Base-by-base conservation (phyloP, 2,888 invertebrate genomes). In the Rhyacophila evoluta region DNA sequence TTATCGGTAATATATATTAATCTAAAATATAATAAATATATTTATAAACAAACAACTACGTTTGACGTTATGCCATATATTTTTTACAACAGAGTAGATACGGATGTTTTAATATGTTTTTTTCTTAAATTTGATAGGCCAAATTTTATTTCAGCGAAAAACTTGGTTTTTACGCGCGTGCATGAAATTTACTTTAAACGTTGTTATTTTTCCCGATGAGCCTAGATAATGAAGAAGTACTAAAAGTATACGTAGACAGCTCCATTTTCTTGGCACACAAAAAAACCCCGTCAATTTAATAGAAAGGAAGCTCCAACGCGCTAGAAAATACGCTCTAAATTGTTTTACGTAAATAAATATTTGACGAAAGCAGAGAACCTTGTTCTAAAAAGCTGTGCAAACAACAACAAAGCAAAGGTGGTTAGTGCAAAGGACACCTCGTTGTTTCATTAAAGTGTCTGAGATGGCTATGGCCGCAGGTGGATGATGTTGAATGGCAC, bases 371-470 rank as follows among this genome's bases (percentile, higher is more conserved):
- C 29, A 27, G 19, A 73, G 38, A 73, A 73, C 33, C 41, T 73
- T 55, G 41, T 55, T 73, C 27, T 41, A 27, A 15, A 70, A 70
- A 70, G 29, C 29, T 70, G 33, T 70, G 33, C 70, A 33, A 73
- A 39, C 33, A 55, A 74, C 74, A 74, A 74, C 41, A 67, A 74
- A 74, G 67, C 19, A 29, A 74, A 67, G 55, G 12, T 74, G 33
- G 67, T 55, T 28, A 55, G 67, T 74, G 67, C 28, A 74, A 74
- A 74, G 41, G 77, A 75, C 77, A 77, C 71, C 75, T 80, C 73
- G 79, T 79, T 79, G 76, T 79, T 80, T 78, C 80, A 78, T 78
- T 80, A 80, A 41, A 72, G 41, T 15, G 75, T 55, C 71, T 70
- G 74, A 77, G 80, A 80, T 80, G 77, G 77, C 70, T 77, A 70